Evolutionary conservation across 2,113 vertebrate species (phyloP).

Genomic region (Trochalopteron elliotii): DNA sequence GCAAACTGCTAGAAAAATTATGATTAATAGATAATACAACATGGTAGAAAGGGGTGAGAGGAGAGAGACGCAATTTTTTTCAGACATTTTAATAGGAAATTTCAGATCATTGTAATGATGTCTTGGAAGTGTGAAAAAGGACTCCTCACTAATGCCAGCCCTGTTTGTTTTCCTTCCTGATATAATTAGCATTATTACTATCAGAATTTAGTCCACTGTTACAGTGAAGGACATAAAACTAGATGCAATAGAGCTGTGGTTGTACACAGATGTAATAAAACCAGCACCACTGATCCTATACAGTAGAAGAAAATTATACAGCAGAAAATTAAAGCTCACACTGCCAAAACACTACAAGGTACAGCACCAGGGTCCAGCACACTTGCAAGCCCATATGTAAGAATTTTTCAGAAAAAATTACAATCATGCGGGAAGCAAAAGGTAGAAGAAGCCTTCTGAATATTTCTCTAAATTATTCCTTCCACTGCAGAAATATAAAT

Average conservation of each 20-base stretch:
- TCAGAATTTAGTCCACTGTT: not conserved
- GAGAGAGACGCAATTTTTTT: not conserved
- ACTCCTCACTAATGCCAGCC: not conserved
- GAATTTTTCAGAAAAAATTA: not conserved
- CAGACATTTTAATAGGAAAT: not conserved
- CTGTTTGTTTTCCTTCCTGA: not conserved
- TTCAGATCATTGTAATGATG: not conserved
- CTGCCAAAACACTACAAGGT: not conserved
- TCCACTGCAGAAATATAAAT: not conserved
- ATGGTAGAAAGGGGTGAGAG: not conserved
- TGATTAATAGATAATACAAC: not conserved
- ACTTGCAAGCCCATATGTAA: not conserved
- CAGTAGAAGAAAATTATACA: not conserved
- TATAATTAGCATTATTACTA: not conserved
- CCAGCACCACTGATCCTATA: not conserved
- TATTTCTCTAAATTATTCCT: not conserved
- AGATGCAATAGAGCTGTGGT: not conserved
- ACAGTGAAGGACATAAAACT: not conserved
- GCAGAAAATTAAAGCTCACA: not conserved
- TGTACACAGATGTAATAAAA: not conserved
- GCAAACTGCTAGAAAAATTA: not conserved
- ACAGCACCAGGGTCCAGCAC: rapidly evolving
- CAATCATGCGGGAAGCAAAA: not conserved
- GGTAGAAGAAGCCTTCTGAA: not conserved
- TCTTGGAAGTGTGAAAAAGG: not conserved